Evolutionary conservation across 2,797 vertebrate genomes (phyloP), one percentile per base, ranked within the genome.

Genomic region (Euphonia xanthogaster): DNA sequence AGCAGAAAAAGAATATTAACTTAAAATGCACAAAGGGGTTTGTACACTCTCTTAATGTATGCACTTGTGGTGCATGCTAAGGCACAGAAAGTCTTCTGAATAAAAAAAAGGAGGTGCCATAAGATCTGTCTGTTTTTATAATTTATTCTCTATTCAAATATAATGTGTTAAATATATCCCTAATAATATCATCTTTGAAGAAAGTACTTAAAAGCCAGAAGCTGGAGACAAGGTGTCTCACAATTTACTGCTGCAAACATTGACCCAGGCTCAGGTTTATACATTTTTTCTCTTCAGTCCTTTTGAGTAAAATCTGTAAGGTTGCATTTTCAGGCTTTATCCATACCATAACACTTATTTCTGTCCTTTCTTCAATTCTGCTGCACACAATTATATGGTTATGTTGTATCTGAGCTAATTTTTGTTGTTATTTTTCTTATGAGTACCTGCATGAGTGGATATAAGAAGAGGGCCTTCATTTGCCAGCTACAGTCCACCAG

Each of bases 61-160:
- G 42, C 0, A 0, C 9, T 92, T 54, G 27, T n/a, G 25, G 7
- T 31, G 6, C 14, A 42, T 33, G 14, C 7, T 57, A 79, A 40
- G 18, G 5, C n/a, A 72, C 31, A 57, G 21, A 68, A 86, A 54
- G 0, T 8, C 66, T 80, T 57, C 48, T 79, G 31, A 44, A 37
- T 12, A 7, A 33, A 8, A 47, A 62, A 61, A 58, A 30, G 0
- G 12, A 65, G 0, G 1, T 45, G 3, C 15, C 14, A 74, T 55
- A 51, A 88, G 5, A 39, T 20, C 5, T 65, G 4, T 22, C n/a
- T 53, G 11, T 25, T 61, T 44, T 85, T 44, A 19, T 39, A 55
- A 39, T 58, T 73, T 74, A 66, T 50, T 55, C 15, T 50, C 11
- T 61, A 25, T 54, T 76, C 27, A 80, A 80, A 70, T 74, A 35